These are phyloP conservation scores for Cettia cetti DNA, from an alignment of 2,113 vertebrate species.

Conservation along the genomic window DNA sequence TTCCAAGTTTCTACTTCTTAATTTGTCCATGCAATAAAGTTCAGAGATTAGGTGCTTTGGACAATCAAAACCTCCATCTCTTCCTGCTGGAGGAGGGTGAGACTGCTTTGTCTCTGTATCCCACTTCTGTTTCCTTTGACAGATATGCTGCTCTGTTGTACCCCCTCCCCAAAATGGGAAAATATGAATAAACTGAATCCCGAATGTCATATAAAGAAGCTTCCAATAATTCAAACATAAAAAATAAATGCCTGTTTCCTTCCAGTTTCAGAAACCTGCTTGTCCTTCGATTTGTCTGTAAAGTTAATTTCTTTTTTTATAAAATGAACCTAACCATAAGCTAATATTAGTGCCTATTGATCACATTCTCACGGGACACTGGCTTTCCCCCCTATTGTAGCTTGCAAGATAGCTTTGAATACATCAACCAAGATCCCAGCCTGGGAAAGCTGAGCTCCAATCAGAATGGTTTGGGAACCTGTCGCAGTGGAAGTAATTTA, in stretches of 20 bases:
- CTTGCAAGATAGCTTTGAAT: conserved; percentile 87
- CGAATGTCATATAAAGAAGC: not conserved
- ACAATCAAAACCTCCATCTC: not conserved
- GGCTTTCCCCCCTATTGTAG: conserved; percentile 44
- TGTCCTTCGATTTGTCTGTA: not conserved
- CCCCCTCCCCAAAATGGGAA: not conserved
- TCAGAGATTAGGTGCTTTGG: not conserved
- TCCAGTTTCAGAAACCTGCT: not conserved
- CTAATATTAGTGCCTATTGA: not conserved
- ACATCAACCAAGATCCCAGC: conserved; percentile 77
- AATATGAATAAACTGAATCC: not conserved
- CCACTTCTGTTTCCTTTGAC: not conserved
- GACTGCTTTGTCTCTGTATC: not conserved
- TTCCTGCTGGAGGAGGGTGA: not conserved
- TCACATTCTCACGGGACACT: not conserved
- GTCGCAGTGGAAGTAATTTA: conserved; percentile 76
- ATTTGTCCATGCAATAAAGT: not conserved
- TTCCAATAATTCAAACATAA: not conserved
- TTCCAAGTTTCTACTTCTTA: not conserved
- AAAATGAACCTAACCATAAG: not conserved
- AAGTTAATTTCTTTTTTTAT: not conserved
- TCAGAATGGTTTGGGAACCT: conserved; percentile 71
- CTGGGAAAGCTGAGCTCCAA: conserved; percentile 70
- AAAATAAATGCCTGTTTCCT: not conserved
- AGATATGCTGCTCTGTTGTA: not conserved